Evolutionary conservation across 2,797 vertebrate species (phyloP), one percentile per base, ranked within the genome.

Genomic region (Phoxinus dragarum): DNA sequence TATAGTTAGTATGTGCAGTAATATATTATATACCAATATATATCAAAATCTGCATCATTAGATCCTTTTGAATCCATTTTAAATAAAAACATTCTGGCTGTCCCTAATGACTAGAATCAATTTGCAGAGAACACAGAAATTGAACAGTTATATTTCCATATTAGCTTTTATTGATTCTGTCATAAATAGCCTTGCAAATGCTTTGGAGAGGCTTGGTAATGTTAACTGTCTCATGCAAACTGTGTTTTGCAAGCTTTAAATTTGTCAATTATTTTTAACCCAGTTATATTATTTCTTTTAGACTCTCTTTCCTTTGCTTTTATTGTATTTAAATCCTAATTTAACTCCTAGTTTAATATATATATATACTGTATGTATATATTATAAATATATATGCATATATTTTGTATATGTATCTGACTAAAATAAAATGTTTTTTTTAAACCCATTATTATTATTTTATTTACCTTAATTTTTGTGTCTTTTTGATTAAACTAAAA

Each of bases 151-250:
- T 16, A 78, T 78, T 42, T 78, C 76, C 38, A 61, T 78, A 42
- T 78, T 19, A 44, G n/a, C 23, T 78, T 78, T 42, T 64, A 78
- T 78, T 42, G 76, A 78, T 78, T 78, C 16, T 61, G 36, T 59
- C 61, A 78, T 78, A 44, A 64, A 78, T 59, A 64, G 54, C 56
- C 19, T 78, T 44, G 52, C 54, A 42, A 61, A 40, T 27, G 23
- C 23, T 61, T 61, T 27, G 75, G 36, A 61, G 7, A 17, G 12
- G 16, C 54, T 64, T 64, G 14, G 23, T 40, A 64, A 59, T 64
- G 38, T 19, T 8, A 75, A 23, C 19, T 12, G 2, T 75, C 5
- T 34, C 34, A 23, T 36, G 47, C 36, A 66, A 34, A 19, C 6
- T 54, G 27, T 74, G 34, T 34, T 74, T 27, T 34, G 14, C n/a